Base-by-base conservation (phyloP, 2,113 vertebrate genomes). In the Bothrops jararaca region DNA sequence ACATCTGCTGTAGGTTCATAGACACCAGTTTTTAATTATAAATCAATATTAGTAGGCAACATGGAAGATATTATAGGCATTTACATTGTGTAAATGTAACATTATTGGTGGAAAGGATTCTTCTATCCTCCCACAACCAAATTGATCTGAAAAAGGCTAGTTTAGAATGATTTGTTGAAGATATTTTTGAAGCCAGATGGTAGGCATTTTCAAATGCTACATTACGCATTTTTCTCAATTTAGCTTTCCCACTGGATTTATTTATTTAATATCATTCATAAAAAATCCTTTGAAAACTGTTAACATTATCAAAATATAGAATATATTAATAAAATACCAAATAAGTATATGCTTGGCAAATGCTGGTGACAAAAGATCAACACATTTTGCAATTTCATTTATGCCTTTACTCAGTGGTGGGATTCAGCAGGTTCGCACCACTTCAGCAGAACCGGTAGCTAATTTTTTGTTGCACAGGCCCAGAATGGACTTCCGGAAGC, bases 341-440 rank as follows among this genome's bases (percentile, higher is more conserved):
- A 56, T 91, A 56, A 13, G 0, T 22, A 89, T 4, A 12, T n/a
- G 24, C 58, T 50, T 91, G 39, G 20, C 42, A 91, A 89, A 50
- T 88, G 1, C 8, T 26, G 88, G 57, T 13, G 11, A 48, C 24
- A 69, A 3, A 20, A 23, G 60, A 45, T 89, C 9, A 48, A 56
- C 12, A 93, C n/a, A 92, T 93, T 90, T 93, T 94, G 23, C 57
- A 88, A 86, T 54, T 92, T 1, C 5, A 74, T 60, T 20, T 6
- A 11, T 85, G n/a, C 10, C 48, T 50, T 8, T 50, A 50, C 48
- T 50, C 48, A 9, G 48, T 50, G 8, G 48, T 50, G 48, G 48
- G 48, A 50, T 50, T 50, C 48, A 50, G 48, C 48, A 1, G 48
- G 48, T 50, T 50, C 8, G 48, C 48, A 50, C 1, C 48, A 50